phyloP scores from a whole-genome alignment of 2,888 invertebrate genomes.

The Epinotia demarniana region DNA sequence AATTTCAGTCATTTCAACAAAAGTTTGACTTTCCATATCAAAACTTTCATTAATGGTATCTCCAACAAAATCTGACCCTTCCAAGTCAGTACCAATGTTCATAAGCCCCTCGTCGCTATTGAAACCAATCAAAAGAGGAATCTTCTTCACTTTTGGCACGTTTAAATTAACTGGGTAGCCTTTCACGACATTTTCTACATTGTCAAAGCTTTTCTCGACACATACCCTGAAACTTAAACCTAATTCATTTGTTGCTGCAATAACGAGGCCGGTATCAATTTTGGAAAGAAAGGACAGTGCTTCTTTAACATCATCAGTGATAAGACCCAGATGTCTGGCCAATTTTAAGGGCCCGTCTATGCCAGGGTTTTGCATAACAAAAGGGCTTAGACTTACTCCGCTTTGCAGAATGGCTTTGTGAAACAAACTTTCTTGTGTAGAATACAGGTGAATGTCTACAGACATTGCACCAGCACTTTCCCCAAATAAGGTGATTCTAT shows the following conservation, averaged over 20 bases:
- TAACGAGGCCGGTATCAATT: slow-evolving; percentile 24
- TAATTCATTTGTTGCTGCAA: slow-evolving; percentile 26
- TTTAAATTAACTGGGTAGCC: slow-evolving; percentile 30
- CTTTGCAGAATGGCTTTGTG: slow-evolving; percentile 43
- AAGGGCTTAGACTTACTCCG: slow-evolving; percentile 18
- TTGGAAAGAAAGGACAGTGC: slow-evolving; percentile 25
- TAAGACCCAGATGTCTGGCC: slow-evolving; percentile 30
- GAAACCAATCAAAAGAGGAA: slow-evolving; percentile 30
- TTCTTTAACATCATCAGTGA: slow-evolving; percentile 6
- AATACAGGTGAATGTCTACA: slow-evolving; percentile 60
- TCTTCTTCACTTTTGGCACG: slow-evolving; percentile 22
- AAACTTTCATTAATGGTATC: slow-evolving; percentile 35
- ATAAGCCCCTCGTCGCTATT: slow-evolving; percentile 23
- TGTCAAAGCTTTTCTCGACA: slow-evolving; percentile 5
- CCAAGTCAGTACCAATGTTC: slow-evolving; percentile 15
- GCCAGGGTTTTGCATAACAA: slow-evolving; percentile 1
- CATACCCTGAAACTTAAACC: slow-evolving; percentile 19
- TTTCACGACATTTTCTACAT: slow-evolving; percentile 1
- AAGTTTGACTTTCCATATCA: slow-evolving; percentile 47
- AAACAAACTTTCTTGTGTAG: slow-evolving; percentile 40
- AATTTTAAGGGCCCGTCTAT: slow-evolving; percentile 29
- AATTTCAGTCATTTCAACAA: slow-evolving; percentile 48
- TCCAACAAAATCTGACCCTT: not conserved
- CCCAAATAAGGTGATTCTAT: slow-evolving; percentile 66
- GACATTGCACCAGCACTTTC: slow-evolving; percentile 66